Conservation (phyloP, 1,140 invertebrate genomes). For the Drosophila parabipectinata region DNA sequence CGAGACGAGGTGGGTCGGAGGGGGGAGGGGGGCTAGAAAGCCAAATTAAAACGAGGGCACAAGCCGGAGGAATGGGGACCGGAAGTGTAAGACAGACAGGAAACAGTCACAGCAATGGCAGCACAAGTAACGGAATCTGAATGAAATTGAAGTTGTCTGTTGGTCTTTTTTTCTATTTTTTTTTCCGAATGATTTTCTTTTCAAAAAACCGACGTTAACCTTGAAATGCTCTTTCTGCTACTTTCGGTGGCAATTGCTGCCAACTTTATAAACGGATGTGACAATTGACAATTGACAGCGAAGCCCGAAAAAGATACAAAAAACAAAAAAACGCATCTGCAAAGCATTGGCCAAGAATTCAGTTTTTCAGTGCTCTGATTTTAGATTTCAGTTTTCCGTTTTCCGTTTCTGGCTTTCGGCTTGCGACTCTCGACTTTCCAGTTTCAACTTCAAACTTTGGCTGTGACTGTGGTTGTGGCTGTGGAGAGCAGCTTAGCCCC, state of each 20-base stretch:
- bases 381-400: background rate
- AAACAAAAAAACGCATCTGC: too few species aligned
- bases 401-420: background rate
- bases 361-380: conserved; percentile 3
- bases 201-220: conserved; percentile 26
- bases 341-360: too few species aligned
- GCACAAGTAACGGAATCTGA: conserved; percentile 23
- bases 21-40: background rate
- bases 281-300: conserved; percentile 57
- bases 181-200: background rate
- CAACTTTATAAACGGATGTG: conserved; percentile 59
- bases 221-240: conserved; percentile 37
- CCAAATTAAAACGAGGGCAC: conserved; percentile 42
- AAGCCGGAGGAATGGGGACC: background rate
- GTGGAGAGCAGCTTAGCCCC: conserved; percentile 10
- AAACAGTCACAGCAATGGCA: conserved; percentile 34
- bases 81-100: conserved; percentile 44
- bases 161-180: background rate
- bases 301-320: background rate
- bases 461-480: conserved; percentile 17
- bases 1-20: too few species aligned
- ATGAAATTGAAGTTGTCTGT: conserved; percentile 36
- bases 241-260: conserved; percentile 15
- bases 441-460: conserved; percentile 24
- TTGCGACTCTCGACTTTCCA: conserved; percentile 2